Evolutionary conservation across 2,888 invertebrate species (phyloP).

Genomic region (Hydriomena furcata): DNA sequence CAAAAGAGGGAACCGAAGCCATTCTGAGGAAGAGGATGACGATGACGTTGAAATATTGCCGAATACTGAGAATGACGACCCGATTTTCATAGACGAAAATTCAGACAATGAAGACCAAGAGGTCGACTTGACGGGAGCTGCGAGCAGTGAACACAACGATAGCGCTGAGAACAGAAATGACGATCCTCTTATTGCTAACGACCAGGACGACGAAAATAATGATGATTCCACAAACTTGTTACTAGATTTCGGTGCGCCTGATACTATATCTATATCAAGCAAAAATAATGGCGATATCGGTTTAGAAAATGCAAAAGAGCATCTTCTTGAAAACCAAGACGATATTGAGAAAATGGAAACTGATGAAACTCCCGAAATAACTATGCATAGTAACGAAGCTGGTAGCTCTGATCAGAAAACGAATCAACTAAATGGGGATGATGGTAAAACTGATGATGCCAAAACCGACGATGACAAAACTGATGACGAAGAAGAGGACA

Average conservation of each 20-base stretch:
- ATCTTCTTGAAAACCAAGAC: constrained; percentile 19
- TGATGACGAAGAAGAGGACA: constrained; percentile 1
- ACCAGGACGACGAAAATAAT: constrained; percentile 5
- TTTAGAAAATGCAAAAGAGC: constrained; percentile 15
- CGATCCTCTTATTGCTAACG: constrained; percentile 21
- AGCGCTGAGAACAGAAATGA: constrained; percentile 60
- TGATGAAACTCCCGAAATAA: constrained; percentile 7
- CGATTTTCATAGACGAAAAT: constrained; percentile 80
- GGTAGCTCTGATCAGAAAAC: constrained; percentile 1
- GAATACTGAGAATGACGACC: constrained; percentile 67
- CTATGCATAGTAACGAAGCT: not conserved
- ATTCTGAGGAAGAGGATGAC: constrained; percentile 62
- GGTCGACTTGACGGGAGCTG: constrained; percentile 65
- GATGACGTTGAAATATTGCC: constrained; percentile 68
- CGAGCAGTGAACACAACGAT: constrained; percentile 78
- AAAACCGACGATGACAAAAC: constrained; percentile 7
- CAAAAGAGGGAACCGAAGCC: constrained; percentile 43
- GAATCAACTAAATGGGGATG: constrained; percentile 13
- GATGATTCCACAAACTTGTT: constrained; percentile 14
- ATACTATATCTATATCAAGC: constrained; percentile 5
- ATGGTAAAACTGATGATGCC: constrained; percentile 8
- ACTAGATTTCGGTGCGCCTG: not conserved
- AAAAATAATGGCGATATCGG: constrained; percentile 24
- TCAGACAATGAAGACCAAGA: constrained; percentile 62
- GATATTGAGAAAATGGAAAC: constrained; percentile 19